phyloP scores from a whole-genome alignment of 2,797 vertebrate genomes.

The Sebastes alutus region DNA sequence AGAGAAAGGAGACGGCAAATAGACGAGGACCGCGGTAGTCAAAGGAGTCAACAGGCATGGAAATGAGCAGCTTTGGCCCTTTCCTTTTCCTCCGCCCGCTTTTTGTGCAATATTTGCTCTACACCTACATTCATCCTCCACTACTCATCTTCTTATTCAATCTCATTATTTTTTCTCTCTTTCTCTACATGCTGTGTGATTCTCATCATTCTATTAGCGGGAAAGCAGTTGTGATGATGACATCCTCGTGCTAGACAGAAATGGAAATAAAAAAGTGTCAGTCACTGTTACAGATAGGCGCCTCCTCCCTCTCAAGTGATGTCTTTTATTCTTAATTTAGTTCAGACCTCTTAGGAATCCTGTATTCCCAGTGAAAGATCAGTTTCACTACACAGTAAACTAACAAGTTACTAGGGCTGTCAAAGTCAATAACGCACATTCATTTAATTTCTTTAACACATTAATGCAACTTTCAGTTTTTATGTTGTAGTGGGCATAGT shows the following conservation, averaged over 20 bases:
- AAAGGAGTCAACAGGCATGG: slow-evolving; percentile 74
- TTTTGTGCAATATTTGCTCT: not conserved
- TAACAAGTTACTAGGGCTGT: not conserved
- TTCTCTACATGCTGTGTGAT: not conserved
- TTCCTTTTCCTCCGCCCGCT: not conserved
- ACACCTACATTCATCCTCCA: not conserved
- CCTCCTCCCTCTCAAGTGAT: not conserved
- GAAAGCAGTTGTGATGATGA: slow-evolving; percentile 4
- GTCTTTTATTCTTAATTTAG: not conserved
- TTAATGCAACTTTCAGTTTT: too few species aligned
- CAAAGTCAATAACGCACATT: too few species aligned
- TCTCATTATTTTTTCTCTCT: not conserved
- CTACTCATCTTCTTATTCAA: not conserved
- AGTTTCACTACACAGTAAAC: not conserved
- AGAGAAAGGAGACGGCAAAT: slow-evolving; percentile 49
- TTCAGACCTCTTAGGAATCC: not conserved
- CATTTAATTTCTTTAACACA: too few species aligned
- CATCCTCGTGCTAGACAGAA: not conserved
- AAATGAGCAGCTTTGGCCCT: slow-evolving; percentile 59
- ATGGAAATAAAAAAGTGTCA: slow-evolving; percentile 14
- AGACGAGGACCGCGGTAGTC: slow-evolving; percentile 41
- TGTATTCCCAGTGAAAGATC: not conserved
- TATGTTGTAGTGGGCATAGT: too few species aligned
- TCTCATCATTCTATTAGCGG: slow-evolving; percentile 12
- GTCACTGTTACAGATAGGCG: not conserved